Evolutionary conservation across 2,888 invertebrate species (phyloP).

Genomic region (Sisyra terminalis): DNA sequence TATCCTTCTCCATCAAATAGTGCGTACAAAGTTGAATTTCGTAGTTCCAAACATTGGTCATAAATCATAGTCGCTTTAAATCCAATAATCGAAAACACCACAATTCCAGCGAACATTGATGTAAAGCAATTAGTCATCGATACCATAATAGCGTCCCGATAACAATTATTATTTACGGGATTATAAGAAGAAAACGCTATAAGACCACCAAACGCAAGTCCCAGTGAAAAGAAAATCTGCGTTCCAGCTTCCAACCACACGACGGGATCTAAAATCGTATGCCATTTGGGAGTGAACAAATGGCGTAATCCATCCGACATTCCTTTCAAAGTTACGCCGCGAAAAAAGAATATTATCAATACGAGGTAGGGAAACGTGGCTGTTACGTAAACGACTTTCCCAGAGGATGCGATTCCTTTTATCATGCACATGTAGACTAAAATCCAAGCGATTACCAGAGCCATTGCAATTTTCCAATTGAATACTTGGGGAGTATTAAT

Average conservation of each 20-base stretch:
- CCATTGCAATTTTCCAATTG: constrained; percentile 82
- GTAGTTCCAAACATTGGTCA: constrained; percentile 49
- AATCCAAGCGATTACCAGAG: constrained; percentile 80
- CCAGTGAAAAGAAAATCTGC: constrained; percentile 93
- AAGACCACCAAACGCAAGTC: constrained; percentile 87
- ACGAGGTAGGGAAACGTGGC: constrained; percentile 95
- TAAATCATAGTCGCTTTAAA: constrained; percentile 81
- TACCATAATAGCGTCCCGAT: constrained; percentile 82
- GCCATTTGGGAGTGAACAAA: constrained; percentile 86
- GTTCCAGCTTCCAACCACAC: constrained; percentile 97
- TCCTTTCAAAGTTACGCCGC: constrained; percentile 80
- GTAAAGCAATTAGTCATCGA: constrained; percentile 88
- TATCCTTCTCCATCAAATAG: constrained; percentile 34
- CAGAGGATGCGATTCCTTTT: constrained; percentile 92
- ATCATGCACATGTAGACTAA: constrained; percentile 94
- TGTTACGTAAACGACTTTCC: constrained; percentile 92
- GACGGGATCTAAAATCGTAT: constrained; percentile 77
- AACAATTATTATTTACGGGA: constrained; percentile 92
- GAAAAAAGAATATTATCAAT: constrained; percentile 86
- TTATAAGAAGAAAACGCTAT: constrained; percentile 96
- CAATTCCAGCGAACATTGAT: constrained; percentile 92
- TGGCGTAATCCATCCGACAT: constrained; percentile 75
- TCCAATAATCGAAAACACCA: constrained; percentile 90
- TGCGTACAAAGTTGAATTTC: constrained; percentile 41
- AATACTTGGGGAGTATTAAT: constrained; percentile 73